These are phyloP conservation scores for Thereva unica DNA, from an alignment of 2,888 invertebrate species.

Conservation along the genomic window DNA sequence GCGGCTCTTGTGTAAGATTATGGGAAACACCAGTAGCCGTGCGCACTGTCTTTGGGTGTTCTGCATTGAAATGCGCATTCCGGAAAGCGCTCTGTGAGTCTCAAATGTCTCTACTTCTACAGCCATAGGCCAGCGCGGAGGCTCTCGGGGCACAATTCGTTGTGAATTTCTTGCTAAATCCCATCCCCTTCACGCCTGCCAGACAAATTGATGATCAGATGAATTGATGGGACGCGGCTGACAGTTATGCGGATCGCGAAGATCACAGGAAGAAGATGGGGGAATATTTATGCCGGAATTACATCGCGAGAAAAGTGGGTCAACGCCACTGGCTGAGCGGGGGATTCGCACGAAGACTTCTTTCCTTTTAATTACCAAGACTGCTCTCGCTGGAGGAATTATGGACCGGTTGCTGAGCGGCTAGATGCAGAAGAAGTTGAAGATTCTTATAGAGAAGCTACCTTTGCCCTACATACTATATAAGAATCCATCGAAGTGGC, in stretches of 20 bases:
- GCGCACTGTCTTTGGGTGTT: constrained; percentile 7
- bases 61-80: constrained; percentile 23
- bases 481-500: too few relatives aligned
- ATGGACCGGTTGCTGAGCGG: too few relatives aligned
- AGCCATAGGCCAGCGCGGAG: too few relatives aligned
- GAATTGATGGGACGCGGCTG: neutral
- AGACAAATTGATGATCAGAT: constrained; percentile 12
- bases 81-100: constrained; percentile 14
- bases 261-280: neutral
- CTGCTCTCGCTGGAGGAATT: too few relatives aligned
- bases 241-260: neutral
- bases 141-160: too few relatives aligned
- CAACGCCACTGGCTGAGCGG: neutral
- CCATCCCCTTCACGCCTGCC: neutral
- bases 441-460: too few relatives aligned
- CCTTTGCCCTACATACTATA: too few relatives aligned
- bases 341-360: too few relatives aligned
- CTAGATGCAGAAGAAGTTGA: too few relatives aligned
- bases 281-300: constrained; percentile 10
- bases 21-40: constrained; percentile 10
- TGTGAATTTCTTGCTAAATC: neutral
- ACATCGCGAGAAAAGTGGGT: constrained; percentile 8
- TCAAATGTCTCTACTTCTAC: neutral
- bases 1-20: constrained; percentile 11
- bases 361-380: too few relatives aligned